Percentiles rank a stretch among this genome's conserved stretches.
Conservation (phyloP, 2,113 vertebrate genomes). For the Hippocampus guttulatus region DNA sequence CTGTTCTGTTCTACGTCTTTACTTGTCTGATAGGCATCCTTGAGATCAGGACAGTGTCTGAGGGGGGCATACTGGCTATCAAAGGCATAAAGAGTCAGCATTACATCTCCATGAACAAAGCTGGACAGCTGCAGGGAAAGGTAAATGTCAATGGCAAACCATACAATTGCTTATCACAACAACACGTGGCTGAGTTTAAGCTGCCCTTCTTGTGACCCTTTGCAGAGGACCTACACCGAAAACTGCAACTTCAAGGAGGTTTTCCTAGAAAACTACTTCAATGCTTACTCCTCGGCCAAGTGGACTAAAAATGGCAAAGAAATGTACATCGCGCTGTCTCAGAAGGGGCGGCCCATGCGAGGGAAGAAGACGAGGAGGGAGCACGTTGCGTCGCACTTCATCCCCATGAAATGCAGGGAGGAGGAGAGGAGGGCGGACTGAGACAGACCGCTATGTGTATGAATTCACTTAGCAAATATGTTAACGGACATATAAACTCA, state of each 20-base stretch:
- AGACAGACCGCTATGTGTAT: constrained; percentile 24
- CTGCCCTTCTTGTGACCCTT: constrained; percentile 15
- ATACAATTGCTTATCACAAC: background rate
- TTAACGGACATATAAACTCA: constrained; percentile 40
- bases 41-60: constrained; percentile 94
- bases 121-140: constrained; percentile 92
- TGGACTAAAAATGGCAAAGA: constrained; percentile 88
- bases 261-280: constrained; percentile 96
- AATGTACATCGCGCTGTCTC: constrained; percentile 93
- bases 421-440: constrained; percentile 65
- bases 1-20: constrained; percentile 48
- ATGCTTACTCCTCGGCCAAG: constrained; percentile 90
- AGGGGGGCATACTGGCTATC: constrained; percentile 90
- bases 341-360: constrained; percentile 84
- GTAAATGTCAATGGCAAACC: constrained; percentile 65
- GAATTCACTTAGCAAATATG: constrained; percentile 32
- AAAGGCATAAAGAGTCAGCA: constrained; percentile 97
- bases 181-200: background rate
- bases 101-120: constrained; percentile 93
- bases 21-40: constrained; percentile 81
- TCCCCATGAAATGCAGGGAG: constrained; percentile 81
- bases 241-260: constrained; percentile 97
- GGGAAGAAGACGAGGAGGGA: constrained; percentile 93
- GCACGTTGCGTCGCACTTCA: constrained; percentile 88
- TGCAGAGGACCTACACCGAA: constrained; percentile 91